Conservation (phyloP, 2,797 vertebrate species). For the Typhlichthys subterraneus region DNA sequence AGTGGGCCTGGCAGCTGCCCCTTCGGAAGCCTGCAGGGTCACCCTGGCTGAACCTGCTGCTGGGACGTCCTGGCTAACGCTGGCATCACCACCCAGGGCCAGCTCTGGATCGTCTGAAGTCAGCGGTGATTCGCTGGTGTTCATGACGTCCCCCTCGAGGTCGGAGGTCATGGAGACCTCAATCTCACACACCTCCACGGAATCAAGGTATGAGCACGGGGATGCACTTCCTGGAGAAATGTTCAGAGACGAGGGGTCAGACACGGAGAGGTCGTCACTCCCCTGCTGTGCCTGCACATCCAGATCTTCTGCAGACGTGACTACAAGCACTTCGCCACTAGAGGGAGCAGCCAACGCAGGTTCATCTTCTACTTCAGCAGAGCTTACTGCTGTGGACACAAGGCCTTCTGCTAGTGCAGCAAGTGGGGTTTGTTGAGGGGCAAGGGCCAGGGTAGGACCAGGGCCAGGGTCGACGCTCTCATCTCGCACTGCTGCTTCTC, state of each 20-base stretch:
- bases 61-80: neutral
- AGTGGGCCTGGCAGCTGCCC: neutral
- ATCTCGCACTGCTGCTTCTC: conserved; percentile 2
- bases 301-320: neutral
- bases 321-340: conserved; percentile 29
- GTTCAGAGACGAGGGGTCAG: conserved; percentile 25
- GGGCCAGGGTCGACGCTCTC: conserved; percentile 8
- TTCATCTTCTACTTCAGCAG: conserved; percentile 3
- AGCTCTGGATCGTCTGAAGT: conserved; percentile 17
- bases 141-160: conserved; percentile 7
- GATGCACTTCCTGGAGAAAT: conserved; percentile 36
- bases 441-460: neutral
- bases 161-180: conserved; percentile 42
- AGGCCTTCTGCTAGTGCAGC: conserved; percentile 8
- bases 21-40: conserved; percentile 4
- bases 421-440: neutral
- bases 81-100: neutral
- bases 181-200: conserved; percentile 23
- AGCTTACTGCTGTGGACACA: neutral
- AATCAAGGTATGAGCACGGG: conserved; percentile 25
- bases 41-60: neutral
- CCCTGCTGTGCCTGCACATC: neutral
- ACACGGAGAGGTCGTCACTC: neutral
- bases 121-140: neutral
- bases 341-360: conserved; percentile 25